phyloP scores from a whole-genome alignment of 2,888 invertebrate genomes.

The Tetragonisca angustula region DNA sequence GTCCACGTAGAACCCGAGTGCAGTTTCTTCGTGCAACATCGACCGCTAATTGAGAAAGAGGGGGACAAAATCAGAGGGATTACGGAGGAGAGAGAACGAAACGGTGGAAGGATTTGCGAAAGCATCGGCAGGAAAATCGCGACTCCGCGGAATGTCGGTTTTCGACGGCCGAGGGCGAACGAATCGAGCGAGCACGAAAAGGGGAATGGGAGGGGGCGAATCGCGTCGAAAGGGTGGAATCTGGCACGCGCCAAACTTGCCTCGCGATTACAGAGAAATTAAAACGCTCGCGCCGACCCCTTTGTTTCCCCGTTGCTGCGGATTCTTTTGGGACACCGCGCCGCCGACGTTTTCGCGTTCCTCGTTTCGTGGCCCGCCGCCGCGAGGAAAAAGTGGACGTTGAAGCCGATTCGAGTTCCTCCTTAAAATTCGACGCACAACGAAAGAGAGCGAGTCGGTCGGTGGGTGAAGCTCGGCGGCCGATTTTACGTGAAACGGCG shows the following conservation, averaged over 20 bases:
- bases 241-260: constrained; percentile 79
- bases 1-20: too few relatives aligned
- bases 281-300: constrained; percentile 61
- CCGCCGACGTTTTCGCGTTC: neutral
- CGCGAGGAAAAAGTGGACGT: too few relatives aligned
- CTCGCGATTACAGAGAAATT: constrained; percentile 72
- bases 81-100: neutral
- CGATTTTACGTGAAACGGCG: constrained; percentile 36
- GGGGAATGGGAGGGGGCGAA: constrained; percentile 10
- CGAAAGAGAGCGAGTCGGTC: too few relatives aligned
- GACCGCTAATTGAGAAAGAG: neutral
- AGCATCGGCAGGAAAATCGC: constrained; percentile 65
- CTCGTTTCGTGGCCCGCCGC: neutral
- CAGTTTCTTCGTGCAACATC: too few relatives aligned
- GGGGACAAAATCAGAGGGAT: neutral
- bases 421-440: too few relatives aligned
- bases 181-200: constrained; percentile 40
- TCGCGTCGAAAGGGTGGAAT: constrained; percentile 51
- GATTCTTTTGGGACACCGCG: constrained; percentile 19
- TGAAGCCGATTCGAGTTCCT: too few relatives aligned
- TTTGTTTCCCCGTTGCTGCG: constrained; percentile 41
- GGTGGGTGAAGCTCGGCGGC: too few relatives aligned
- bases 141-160: constrained; percentile 65
- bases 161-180: constrained; percentile 40
- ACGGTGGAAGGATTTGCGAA: constrained; percentile 13